Evolutionary conservation across 2,888 invertebrate species (phyloP).

Genomic region (Calliphora vomitoria): DNA sequence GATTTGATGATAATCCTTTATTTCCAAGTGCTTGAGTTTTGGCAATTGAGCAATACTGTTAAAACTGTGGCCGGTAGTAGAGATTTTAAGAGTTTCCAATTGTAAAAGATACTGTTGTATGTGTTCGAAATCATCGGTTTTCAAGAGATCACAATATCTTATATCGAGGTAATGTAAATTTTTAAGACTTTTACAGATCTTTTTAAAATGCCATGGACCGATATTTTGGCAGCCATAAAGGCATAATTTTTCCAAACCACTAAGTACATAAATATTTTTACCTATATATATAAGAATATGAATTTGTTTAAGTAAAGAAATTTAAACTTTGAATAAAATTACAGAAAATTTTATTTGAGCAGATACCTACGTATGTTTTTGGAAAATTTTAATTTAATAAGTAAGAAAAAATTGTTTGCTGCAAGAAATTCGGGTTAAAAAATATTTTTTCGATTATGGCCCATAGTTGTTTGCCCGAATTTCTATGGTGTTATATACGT

Average conservation of each 20-base stretch:
- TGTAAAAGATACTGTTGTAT: constrained; percentile 26
- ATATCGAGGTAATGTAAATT: constrained; percentile 37
- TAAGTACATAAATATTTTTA: not conserved
- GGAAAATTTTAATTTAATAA: no score
- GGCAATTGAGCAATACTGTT: constrained; percentile 29
- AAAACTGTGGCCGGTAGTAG: not conserved
- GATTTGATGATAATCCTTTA: not conserved
- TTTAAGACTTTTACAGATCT: constrained; percentile 44
- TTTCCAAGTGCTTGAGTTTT: constrained; percentile 35
- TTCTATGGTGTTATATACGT: no score
- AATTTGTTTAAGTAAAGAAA: no score
- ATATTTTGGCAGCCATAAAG: not conserved
- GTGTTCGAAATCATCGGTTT: not conserved
- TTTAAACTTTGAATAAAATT: no score
- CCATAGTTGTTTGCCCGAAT: no score
- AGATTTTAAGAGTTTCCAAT: constrained; percentile 38
- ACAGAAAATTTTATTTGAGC: no score
- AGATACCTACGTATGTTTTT: no score
- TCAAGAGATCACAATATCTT: not conserved
- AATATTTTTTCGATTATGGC: no score
- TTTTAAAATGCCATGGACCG: not conserved
- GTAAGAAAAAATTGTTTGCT: no score
- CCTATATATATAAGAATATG: not conserved
- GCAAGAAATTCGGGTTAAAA: no score
- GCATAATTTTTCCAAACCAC: not conserved